Evolutionary conservation across 2,888 invertebrate species (phyloP).

Genomic region (Brenthis ino): DNA sequence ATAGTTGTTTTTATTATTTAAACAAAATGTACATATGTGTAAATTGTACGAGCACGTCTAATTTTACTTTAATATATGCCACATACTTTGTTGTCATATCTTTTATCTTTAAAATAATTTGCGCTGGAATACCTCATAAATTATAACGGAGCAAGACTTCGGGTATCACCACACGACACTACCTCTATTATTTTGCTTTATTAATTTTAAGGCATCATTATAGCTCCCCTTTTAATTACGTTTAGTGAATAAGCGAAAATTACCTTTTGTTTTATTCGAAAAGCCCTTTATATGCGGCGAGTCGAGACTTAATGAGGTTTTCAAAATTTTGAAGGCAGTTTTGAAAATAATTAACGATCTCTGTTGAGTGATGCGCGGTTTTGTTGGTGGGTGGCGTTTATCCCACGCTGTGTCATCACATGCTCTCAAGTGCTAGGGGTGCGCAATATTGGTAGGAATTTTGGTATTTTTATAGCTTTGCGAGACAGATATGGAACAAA

Average conservation of each 20-base stretch:
- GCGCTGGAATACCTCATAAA: constrained; percentile 14
- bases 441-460: background rate
- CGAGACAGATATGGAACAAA: background rate
- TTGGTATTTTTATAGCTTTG: background rate
- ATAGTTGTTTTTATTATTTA: too few species aligned
- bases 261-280: constrained; percentile 74
- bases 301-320: constrained; percentile 77
- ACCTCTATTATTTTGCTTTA: constrained; percentile 58
- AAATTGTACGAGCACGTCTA: background rate
- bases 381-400: constrained; percentile 29
- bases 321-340: constrained; percentile 72
- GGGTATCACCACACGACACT: constrained; percentile 36
- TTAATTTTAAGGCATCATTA: constrained; percentile 68
- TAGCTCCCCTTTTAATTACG: constrained; percentile 70
- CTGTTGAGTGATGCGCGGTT: constrained; percentile 50
- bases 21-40: background rate
- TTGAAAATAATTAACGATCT: constrained; percentile 74
- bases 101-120: background rate
- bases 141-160: constrained; percentile 5
- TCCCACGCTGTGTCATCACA: constrained; percentile 29
- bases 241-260: constrained; percentile 81
- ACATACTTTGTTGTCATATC: background rate
- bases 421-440: constrained; percentile 4
- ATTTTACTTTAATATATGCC: background rate
- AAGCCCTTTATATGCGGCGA: constrained; percentile 66